Percentiles rank a stretch among this genome's conserved stretches.
These are phyloP conservation scores for Anoura caudifer DNA, from an alignment of 2,113 vertebrate genomes.

Conservation along the genomic window DNA sequence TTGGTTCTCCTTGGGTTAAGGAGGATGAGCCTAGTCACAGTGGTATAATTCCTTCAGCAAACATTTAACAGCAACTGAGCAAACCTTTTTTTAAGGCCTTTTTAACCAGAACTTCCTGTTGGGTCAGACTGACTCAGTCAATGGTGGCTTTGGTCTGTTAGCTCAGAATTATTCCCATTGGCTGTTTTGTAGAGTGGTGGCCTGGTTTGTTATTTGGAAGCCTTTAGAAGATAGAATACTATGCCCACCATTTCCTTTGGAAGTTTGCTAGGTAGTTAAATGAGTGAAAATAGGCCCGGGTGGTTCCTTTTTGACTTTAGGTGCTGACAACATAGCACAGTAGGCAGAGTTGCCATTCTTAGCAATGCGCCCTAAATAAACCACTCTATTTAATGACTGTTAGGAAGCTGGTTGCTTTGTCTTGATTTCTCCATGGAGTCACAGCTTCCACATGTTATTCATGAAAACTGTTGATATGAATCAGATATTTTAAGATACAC, in stretches of 20 bases:
- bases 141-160: neutral
- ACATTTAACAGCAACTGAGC: neutral
- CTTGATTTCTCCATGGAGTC: slow-evolving; percentile 11
- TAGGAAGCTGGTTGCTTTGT: slow-evolving; percentile 35
- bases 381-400: slow-evolving; percentile 25
- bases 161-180: neutral
- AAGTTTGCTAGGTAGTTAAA: neutral
- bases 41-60: neutral
- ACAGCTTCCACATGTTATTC: neutral
- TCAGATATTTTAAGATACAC: neutral
- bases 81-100: neutral
- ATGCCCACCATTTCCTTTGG: neutral
- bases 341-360: slow-evolving; percentile 25
- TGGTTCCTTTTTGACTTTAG: neutral
- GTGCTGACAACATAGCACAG: neutral
- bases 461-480: slow-evolving; percentile 12
- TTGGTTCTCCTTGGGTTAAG: neutral
- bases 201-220: neutral
- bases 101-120: neutral
- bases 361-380: slow-evolving; percentile 22
- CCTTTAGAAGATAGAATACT: neutral
- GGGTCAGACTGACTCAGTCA: neutral
- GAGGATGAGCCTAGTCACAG: neutral
- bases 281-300: neutral
- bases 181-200: neutral